Evolutionary conservation across 2,888 invertebrate species (phyloP).

Genomic region (Drosophila suboccidentalis): DNA sequence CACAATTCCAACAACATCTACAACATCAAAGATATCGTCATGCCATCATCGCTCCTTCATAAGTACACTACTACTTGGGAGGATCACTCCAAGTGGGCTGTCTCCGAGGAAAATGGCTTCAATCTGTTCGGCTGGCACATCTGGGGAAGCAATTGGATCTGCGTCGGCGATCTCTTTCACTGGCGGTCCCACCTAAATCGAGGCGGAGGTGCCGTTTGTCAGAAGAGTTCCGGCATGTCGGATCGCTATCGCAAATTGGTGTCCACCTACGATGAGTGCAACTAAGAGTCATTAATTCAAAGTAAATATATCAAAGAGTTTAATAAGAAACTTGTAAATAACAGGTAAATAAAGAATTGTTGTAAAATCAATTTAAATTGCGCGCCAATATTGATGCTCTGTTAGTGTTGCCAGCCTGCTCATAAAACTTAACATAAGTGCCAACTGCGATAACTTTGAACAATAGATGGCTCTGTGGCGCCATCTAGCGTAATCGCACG

Average conservation of each 20-base stretch:
- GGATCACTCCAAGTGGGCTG: slow-evolving; percentile 96
- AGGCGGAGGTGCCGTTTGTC: slow-evolving; percentile 95
- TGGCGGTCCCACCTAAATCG: slow-evolving; percentile 89
- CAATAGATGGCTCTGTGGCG: slow-evolving; percentile 23
- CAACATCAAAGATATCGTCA: slow-evolving; percentile 76
- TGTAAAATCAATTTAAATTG: not conserved
- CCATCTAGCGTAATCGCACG: not conserved
- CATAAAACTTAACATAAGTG: not conserved
- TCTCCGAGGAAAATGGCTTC: slow-evolving; percentile 86
- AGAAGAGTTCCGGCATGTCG: slow-evolving; percentile 89
- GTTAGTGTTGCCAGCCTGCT: not conserved
- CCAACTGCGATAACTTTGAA: not conserved
- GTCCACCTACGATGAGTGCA: slow-evolving; percentile 69
- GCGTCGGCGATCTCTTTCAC: slow-evolving; percentile 97
- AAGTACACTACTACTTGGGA: slow-evolving; percentile 87
- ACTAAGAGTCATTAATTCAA: slow-evolving; percentile 2
- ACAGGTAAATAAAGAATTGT: not conserved
- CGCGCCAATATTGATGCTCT: not conserved
- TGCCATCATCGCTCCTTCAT: slow-evolving; percentile 24
- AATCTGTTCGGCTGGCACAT: slow-evolving; percentile 77
- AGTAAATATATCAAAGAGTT: not conserved
- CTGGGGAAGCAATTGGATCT: slow-evolving; percentile 89
- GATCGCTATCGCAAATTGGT: slow-evolving; percentile 88
- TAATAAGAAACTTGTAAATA: not conserved
- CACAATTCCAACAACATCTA: slow-evolving; percentile 87